Base-by-base conservation (phyloP, 2,888 invertebrate species). In the Smittia aterrima region DNA sequence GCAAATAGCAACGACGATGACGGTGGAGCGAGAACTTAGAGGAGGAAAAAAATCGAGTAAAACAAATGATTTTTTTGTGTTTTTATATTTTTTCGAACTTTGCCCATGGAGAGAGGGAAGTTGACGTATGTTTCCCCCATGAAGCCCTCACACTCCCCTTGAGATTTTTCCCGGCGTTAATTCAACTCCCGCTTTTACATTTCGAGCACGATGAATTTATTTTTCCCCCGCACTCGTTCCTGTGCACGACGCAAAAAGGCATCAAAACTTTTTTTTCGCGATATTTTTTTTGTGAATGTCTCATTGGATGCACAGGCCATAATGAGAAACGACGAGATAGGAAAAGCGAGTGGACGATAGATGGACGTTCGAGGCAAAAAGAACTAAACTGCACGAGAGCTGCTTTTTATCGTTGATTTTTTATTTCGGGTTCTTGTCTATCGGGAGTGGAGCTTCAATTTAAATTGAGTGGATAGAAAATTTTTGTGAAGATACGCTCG, bases 261-360 rank as follows among this genome's bases (percentile, higher is more conserved):
- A 47, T 47, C 47, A 47, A 47, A 32, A n/a, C n/a, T 38, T 47
- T 47, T 47, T 47, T 47, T 47, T n/a, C 47, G 47, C 47, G 47
- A 47, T n/a, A 38, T 38, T 38, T 9, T 32, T 32, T 47, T 16
- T 47, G 47, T 2, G 47, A 47, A 11, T 47, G 47, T 47, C 47
- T 47, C 47, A 47, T 47, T 47, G 47, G 47, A 47, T 47, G 47
- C 47, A 47, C 16, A 47, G 47, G 16, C 11, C 47, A n/a, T 47
- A 47, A 47, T 47, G 47, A 47, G 47, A 47, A 47, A 47, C 16
- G 47, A 47, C 47, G 11, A 47, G 47, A 47, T 47, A 47, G 47
- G 11, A 47, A 32, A 47, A 47, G 47, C 16, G 47, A 47, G 47
- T 16, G 47, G 47, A 47, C 47, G 47, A 47, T 47, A 47, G 47